Conservation (phyloP, 2,113 vertebrate genomes). For the Tetrax tetrax region DNA sequence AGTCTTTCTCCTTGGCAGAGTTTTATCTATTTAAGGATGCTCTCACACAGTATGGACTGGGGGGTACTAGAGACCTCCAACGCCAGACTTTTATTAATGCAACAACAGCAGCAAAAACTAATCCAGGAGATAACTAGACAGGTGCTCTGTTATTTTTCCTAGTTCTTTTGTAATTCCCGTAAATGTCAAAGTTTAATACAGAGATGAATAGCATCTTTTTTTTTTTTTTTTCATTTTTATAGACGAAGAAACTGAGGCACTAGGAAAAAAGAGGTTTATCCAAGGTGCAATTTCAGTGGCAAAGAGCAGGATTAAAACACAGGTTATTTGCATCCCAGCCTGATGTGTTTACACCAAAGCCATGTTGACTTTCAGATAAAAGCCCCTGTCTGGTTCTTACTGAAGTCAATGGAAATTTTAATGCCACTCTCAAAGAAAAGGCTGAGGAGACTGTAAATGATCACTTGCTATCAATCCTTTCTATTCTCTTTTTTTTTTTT, state of each 20-base stretch:
- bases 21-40: not conserved
- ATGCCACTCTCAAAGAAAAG: not conserved
- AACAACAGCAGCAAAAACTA: not conserved
- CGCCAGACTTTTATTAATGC: not conserved
- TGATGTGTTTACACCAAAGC: not conserved
- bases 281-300: not conserved
- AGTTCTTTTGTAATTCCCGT: not conserved
- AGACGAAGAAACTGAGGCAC: not conserved
- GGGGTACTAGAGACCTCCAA: not conserved
- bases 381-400: not conserved
- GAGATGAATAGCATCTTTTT: not conserved
- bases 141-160: not conserved
- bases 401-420: not conserved
- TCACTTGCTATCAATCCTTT: not conserved
- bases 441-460: not conserved
- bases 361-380: not conserved
- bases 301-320: not conserved
- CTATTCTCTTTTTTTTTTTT: not conserved
- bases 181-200: not conserved
- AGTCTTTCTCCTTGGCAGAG: not conserved
- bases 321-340: not conserved
- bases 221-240: not conserved
- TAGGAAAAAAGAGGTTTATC: not conserved
- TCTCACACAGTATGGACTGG: rapidly evolving
- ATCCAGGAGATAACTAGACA: not conserved